A percentile compares a stretch with the other conserved stretches of the same genome.
These are phyloP conservation scores for Micrasema longulum DNA, from an alignment of 1,140 invertebrate species.

Conservation along the genomic window DNA sequence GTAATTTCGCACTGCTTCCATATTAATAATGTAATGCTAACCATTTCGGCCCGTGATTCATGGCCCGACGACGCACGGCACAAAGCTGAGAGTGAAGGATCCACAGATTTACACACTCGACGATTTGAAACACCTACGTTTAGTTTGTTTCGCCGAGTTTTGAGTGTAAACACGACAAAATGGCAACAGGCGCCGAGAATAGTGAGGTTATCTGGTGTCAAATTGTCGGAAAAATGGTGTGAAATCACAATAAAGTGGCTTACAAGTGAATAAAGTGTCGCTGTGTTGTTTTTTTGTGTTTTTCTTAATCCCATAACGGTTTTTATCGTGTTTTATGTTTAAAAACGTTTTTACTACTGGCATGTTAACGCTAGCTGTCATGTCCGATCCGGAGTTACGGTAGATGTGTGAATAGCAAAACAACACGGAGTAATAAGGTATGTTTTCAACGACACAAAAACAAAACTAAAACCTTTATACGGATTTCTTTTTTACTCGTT, in stretches of 20 bases:
- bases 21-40: too few relatives aligned
- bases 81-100: too few relatives aligned
- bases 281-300: background rate
- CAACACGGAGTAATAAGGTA: slow-evolving; percentile 10
- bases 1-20: too few relatives aligned
- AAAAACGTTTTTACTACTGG: background rate
- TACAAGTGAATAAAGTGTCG: background rate
- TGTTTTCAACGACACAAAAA: background rate
- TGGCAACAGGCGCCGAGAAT: too few relatives aligned
- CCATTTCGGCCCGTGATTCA: too few relatives aligned
- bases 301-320: slow-evolving; percentile 3
- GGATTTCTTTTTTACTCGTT: background rate
- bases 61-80: too few relatives aligned
- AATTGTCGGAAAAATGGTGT: slow-evolving; percentile 2
- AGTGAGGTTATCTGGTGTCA: slow-evolving; percentile 16
- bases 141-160: too few relatives aligned
- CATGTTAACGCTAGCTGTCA: background rate
- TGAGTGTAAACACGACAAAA: too few relatives aligned
- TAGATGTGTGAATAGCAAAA: background rate
- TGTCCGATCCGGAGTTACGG: background rate
- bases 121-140: too few relatives aligned
- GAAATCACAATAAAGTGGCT: slow-evolving; percentile 7
- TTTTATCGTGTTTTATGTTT: background rate
- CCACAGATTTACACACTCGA: too few relatives aligned
- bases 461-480: background rate